Percentiles rank a stretch among this genome's conserved stretches.
Evolutionary conservation across 1,140 invertebrate genomes (phyloP).

Genomic region (Dysdera silvatica): DNA sequence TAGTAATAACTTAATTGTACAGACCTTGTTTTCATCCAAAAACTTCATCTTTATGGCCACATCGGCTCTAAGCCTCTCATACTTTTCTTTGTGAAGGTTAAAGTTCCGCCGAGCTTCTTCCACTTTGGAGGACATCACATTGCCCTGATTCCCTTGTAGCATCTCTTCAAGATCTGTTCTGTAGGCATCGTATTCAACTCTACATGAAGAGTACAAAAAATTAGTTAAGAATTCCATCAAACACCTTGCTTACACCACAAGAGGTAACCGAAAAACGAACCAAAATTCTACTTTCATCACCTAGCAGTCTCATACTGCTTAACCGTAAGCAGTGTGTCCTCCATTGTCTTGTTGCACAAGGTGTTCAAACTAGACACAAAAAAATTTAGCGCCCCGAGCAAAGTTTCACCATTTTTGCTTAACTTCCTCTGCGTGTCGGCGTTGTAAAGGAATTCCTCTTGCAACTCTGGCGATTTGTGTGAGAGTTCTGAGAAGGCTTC

Average conservation of each 20-base stretch:
- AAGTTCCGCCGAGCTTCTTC: conserved; percentile 75
- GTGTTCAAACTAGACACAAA: conserved; percentile 93
- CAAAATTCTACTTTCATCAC: conserved; percentile 48
- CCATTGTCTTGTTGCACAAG: conserved; percentile 91
- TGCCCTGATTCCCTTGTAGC: conserved; percentile 47
- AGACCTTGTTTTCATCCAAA: conserved; percentile 90
- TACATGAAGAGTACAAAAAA: conserved; percentile 41
- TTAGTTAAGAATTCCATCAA: neutral
- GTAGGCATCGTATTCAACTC: conserved; percentile 95
- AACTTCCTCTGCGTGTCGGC: conserved; percentile 88
- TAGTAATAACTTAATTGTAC: no score
- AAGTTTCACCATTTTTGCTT: conserved; percentile 85
- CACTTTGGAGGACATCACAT: conserved; percentile 53
- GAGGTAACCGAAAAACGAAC: neutral
- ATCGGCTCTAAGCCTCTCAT: conserved; percentile 83
- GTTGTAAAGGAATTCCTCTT: conserved; percentile 91
- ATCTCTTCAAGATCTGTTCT: conserved; percentile 78
- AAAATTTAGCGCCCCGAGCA: conserved; percentile 80
- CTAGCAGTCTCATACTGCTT: conserved; percentile 84
- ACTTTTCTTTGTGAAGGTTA: conserved; percentile 74
- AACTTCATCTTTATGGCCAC: conserved; percentile 92
- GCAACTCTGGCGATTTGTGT: conserved; percentile 87
- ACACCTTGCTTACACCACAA: neutral
- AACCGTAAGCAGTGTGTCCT: conserved; percentile 88
- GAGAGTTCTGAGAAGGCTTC: conserved; percentile 91